Percentiles rank a stretch among this genome's conserved stretches.
Evolutionary conservation across 1,140 invertebrate genomes (phyloP).

Genomic region (Bombus pyrosoma): DNA sequence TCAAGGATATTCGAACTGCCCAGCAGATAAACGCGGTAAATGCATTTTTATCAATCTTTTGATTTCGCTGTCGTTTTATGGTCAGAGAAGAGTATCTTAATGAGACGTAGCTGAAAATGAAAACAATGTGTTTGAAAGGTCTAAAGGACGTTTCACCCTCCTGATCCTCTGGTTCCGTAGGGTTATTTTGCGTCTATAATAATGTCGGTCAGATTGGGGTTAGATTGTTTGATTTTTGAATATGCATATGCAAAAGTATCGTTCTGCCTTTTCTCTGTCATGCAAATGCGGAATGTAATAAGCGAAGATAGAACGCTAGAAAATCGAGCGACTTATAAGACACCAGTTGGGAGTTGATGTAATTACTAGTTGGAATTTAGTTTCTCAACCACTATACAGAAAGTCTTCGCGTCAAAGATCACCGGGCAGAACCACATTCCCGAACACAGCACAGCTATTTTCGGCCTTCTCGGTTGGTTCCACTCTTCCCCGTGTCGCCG

Average conservation of each 20-base stretch:
- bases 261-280: no score
- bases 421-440: slow-evolving; percentile 2
- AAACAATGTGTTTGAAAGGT: not conserved
- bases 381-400: not conserved
- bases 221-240: no score
- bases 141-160: not conserved
- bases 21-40: not conserved
- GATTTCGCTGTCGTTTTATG: not conserved
- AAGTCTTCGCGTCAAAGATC: not conserved
- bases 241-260: no score
- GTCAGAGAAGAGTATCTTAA: not conserved
- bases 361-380: not conserved
- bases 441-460: not conserved
- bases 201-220: no score
- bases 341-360: not conserved
- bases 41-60: not conserved
- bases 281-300: no score
- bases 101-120: not conserved
- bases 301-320: no score
- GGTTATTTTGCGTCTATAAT: no score
- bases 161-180: no score
- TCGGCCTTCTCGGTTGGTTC: not conserved
- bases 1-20: not conserved
- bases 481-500: slow-evolving; percentile 4
- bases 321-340: not conserved